phyloP scores from a whole-genome alignment of 1,140 invertebrate genomes.

The Ips nitidus region DNA sequence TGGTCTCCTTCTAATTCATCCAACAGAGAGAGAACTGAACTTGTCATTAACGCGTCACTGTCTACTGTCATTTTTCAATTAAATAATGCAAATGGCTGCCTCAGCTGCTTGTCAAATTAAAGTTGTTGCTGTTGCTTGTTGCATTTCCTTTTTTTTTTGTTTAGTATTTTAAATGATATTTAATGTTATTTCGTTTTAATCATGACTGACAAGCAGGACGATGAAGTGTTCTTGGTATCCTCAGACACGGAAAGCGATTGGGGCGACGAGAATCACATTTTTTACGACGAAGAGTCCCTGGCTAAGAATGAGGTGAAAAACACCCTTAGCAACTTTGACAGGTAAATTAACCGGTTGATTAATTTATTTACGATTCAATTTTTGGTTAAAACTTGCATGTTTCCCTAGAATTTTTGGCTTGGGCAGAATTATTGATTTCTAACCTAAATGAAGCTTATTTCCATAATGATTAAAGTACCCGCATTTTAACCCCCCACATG shows the following conservation, averaged over 20 bases:
- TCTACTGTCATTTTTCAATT: too few species aligned
- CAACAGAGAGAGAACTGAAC: too few species aligned
- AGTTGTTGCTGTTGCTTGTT: not conserved
- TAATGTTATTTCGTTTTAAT: conserved; percentile 3
- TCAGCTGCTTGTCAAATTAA: not conserved
- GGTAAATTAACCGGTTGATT: conserved; percentile 14
- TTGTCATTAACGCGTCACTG: too few species aligned
- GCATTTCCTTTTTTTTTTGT: conserved; percentile 6
- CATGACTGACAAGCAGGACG: conserved; percentile 14
- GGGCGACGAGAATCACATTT: conserved; percentile 25
- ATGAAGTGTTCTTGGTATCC: conserved; percentile 24
- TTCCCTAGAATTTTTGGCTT: too few species aligned
- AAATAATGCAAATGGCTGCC: too few species aligned
- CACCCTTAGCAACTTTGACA: conserved; percentile 19
- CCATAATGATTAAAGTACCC: too few species aligned
- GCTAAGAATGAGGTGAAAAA: conserved; percentile 16
- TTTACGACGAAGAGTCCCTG: conserved; percentile 19
- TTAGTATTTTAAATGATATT: not conserved
- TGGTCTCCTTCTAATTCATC: too few species aligned
- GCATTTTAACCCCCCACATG: too few species aligned
- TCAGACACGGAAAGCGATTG: conserved; percentile 28
- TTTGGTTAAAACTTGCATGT: too few species aligned
- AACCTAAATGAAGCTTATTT: too few species aligned
- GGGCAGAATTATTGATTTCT: too few species aligned
- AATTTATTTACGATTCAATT: not conserved